Evolutionary conservation across 2,888 invertebrate genomes (phyloP), one percentile per base, ranked within the genome.

Genomic region (Autographa pulchrina): DNA sequence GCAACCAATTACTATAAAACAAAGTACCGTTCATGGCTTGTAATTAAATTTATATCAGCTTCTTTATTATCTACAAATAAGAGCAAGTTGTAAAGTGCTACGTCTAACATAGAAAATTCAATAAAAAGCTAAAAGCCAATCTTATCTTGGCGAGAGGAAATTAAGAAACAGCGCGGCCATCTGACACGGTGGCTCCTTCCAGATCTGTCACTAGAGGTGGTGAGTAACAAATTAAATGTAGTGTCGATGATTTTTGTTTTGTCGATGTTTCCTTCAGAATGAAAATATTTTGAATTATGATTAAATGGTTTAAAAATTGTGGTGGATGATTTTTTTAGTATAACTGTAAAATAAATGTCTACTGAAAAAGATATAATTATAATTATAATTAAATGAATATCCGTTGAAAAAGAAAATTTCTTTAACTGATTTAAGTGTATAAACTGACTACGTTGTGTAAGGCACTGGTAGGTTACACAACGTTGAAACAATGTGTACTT

Each of bases 71-170:
- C 70, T 77, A 66, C 60, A 71, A 80, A 80, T 83, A 75, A 84
- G 82, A 86, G 87, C 87, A 87, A 91, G 91, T 92, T 92, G 91
- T 93, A 93, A 94, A 93, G 90, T 91, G 92, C 88, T 89, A 82
- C 90, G 90, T 91, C 90, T 92, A 92, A 92, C 92, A 93, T 87
- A 94, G 95, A 94, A 95, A 96, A 96, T 94, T 96, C 95, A 95
- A 96, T 96, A 96, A 96, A 96, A 96, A 95, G 93, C 96, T 95
- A 94, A 96, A 96, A 95, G 96, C 96, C 95, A 95, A 95, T 95
- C 95, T 96, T 96, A 96, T 96, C 96, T 94, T 87, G 78, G 88
- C 88, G 88, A 93, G 93, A 95, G 96, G 96, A 96, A 96, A 96
- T 96, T 96, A 96, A 96, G 96, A 96, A 96, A 94, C 94, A 96